phyloP scores from a whole-genome alignment of 1,140 invertebrate species.

The Tachypleus tridentatus region DNA sequence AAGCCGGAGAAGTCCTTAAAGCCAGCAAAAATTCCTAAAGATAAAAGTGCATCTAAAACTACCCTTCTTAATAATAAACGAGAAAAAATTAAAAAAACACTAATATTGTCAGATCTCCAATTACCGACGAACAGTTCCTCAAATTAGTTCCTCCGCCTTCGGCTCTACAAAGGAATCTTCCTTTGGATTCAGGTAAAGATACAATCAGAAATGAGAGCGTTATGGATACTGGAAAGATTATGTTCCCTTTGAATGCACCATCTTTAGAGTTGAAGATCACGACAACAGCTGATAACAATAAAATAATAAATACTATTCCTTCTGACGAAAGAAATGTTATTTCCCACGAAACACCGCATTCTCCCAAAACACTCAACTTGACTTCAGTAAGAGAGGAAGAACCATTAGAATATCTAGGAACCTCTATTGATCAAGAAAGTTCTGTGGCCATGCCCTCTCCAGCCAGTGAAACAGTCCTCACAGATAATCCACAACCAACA shows the following conservation, averaged over 20 bases:
- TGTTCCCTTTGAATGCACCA: not conserved
- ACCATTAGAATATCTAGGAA: not conserved
- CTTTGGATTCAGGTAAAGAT: not conserved
- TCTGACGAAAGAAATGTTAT: too few species aligned
- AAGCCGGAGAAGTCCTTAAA: not conserved
- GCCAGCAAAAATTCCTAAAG: constrained; percentile 26
- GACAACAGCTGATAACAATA: not conserved
- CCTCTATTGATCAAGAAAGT: constrained; percentile 8
- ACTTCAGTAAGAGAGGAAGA: not conserved
- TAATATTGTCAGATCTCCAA: not conserved
- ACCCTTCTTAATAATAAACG: not conserved
- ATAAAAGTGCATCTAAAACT: constrained; percentile 18
- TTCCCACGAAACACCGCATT: not conserved
- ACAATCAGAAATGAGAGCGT: not conserved
- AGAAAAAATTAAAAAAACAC: too few species aligned
- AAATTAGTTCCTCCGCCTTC: not conserved
- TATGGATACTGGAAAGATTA: not conserved
- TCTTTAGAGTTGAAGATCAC: not conserved
- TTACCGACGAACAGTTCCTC: not conserved
- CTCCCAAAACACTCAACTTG: not conserved
- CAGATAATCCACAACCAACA: not conserved
- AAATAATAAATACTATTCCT: not conserved
- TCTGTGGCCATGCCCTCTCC: not conserved
- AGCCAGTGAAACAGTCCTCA: not conserved
- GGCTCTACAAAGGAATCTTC: not conserved